These are phyloP conservation scores for Tyrophagus putrescentiae DNA, from an alignment of 1,140 invertebrate genomes.

Conservation along the genomic window DNA sequence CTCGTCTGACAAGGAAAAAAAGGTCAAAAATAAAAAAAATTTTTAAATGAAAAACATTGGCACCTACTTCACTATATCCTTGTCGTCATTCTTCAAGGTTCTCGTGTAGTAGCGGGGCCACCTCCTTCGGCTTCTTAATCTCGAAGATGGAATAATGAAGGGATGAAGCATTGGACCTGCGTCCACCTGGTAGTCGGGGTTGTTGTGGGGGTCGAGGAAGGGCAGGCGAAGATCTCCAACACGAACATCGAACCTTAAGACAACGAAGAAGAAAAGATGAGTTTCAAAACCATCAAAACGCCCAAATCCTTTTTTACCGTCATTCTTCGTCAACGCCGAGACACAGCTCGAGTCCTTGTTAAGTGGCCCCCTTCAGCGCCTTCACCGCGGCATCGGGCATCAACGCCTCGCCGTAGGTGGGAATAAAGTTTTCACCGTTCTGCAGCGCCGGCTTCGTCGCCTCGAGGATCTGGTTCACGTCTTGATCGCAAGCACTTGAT, in stretches of 20 bases:
- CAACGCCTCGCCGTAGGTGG: constrained; percentile 5
- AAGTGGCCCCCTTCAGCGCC: not conserved
- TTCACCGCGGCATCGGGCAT: not conserved
- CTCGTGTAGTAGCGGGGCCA: constrained; percentile 13
- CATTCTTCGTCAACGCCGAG: not conserved
- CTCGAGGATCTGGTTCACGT: not conserved
- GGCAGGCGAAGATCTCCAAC: not conserved
- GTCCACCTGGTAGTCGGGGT: no score
- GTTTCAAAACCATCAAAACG: no score
- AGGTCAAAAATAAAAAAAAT: not conserved
- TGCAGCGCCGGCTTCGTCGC: not conserved
- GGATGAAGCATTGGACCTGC: not conserved
- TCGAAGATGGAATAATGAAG: not conserved
- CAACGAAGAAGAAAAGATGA: no score
- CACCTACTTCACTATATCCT: constrained; percentile 1
- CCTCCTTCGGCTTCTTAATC: not conserved
- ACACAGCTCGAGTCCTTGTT: constrained; percentile 13
- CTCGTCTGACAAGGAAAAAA: not conserved
- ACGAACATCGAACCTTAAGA: constrained; percentile 14
- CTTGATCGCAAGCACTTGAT: not conserved
- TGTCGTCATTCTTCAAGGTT: not conserved
- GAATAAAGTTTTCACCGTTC: not conserved
- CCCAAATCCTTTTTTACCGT: no score
- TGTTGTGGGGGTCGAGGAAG: no score
- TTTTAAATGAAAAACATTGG: not conserved